Conservation (phyloP, 2,113 vertebrate genomes). For the Chaetodon trifascialis region DNA sequence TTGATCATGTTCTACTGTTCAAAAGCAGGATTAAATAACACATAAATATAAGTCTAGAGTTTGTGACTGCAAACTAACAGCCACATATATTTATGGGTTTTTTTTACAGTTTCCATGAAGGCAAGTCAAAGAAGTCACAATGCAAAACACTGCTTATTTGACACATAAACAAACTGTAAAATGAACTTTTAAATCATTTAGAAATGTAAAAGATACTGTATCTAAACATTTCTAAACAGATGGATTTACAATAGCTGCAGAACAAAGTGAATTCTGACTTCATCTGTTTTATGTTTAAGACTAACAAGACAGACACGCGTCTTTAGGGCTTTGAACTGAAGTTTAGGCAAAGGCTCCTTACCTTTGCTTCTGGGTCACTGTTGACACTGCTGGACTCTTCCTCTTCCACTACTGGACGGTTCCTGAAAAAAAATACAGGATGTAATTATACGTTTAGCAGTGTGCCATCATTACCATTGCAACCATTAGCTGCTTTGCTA, state of each 20-base stretch:
- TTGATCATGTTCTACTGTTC: neutral
- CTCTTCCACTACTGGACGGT: constrained; percentile 89
- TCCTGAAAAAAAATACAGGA: constrained; percentile 81
- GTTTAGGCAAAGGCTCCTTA: constrained; percentile 62
- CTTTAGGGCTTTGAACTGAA: neutral
- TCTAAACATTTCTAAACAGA: neutral
- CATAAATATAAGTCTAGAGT: neutral
- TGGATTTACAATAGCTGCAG: neutral
- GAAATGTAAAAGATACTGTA: neutral
- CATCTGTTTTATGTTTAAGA: neutral
- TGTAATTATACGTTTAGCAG: neutral
- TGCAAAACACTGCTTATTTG: neutral
- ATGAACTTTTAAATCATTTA: neutral
- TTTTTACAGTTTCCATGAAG: neutral
- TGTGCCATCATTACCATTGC: neutral
- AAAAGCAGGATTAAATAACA: neutral
- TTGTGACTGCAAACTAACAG: neutral
- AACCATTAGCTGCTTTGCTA: constrained; percentile 21
- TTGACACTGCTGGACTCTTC: constrained; percentile 91
- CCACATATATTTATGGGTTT: neutral
- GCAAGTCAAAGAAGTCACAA: neutral
- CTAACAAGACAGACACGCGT: neutral
- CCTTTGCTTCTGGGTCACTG: constrained; percentile 95
- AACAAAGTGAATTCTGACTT: neutral
- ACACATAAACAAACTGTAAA: neutral